Percentiles rank a stretch among this genome's conserved stretches.
phyloP scores from a whole-genome alignment of 2,113 vertebrate genomes.

The Neomonachus schauinslandi region DNA sequence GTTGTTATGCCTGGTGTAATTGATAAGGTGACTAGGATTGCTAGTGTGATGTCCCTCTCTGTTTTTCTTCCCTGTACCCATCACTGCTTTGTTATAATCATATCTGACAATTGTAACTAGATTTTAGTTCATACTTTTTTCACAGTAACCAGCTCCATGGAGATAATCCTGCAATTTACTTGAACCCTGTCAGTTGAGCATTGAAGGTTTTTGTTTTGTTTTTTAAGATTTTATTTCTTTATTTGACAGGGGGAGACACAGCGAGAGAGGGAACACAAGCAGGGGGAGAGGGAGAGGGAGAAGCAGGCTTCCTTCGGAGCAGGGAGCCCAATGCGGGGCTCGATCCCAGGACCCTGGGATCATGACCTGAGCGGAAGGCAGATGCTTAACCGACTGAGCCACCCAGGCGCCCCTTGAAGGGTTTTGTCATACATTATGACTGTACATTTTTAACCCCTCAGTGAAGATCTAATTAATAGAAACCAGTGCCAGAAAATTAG shows the following conservation, averaged over 20 bases:
- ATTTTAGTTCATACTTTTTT: conserved; percentile 60
- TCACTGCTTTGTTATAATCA: conserved; percentile 40
- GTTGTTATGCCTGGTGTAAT: neutral
- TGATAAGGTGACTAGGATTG: neutral
- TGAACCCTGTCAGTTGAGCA: neutral
- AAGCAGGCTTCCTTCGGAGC: too few species aligned
- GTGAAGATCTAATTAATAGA: neutral
- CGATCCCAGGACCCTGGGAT: too few species aligned
- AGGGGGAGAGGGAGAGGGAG: too few species aligned
- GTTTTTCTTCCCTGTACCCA: neutral
- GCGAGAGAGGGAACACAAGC: too few species aligned
- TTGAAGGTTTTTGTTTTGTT: too few species aligned
- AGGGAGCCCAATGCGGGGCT: too few species aligned
- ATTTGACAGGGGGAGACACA: too few species aligned
- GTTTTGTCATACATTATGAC: neutral
- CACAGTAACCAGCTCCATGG: neutral
- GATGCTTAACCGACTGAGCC: too few species aligned
- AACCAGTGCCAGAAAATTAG: neutral
- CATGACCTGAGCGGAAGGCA: too few species aligned
- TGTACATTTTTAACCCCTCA: conserved; percentile 54
- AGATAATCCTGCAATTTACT: neutral
- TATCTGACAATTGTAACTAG: conserved; percentile 39
- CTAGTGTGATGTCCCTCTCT: neutral
- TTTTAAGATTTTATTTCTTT: too few species aligned
- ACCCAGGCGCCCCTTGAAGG: neutral